Evolutionary conservation across 1,140 invertebrate genomes (phyloP), one percentile per base, ranked within the genome.

Genomic region (Trialeurodes vaporariorum): DNA sequence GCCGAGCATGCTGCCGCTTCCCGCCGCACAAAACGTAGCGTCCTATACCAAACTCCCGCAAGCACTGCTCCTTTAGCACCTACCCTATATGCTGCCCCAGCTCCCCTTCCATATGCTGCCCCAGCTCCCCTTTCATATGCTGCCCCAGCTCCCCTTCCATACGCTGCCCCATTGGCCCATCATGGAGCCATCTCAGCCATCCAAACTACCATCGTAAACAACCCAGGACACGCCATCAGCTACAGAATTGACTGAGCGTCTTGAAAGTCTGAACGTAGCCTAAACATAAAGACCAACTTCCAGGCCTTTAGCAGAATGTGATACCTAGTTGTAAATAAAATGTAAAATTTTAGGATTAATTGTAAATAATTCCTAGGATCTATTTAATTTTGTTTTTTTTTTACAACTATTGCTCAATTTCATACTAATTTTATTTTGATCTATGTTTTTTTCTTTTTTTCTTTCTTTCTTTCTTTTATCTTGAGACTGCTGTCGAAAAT

Each of bases 181-280:
- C 68, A 69, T 26, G 58, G 63, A 67, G 73, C 70, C 69, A 65
- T 63, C n/a, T 63, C 58, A 25, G 67, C 68, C 72, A 69, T 65
- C 40, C 64, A 74, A 23, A 80, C 79, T 75, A 77, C 72, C 60
- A 65, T 63, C 40, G 75, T 77, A 70, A 76, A 78, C 74, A 79
- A 72, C 73, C 76, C 77, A 62, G 76, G 74, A 70, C 76, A 78
- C 71, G 78, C 76, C 66, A 74, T 79, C 71, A 75, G 74, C 67
- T 78, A 79, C 74, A 70, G 22, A 21, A 25, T 68, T 25, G 68
- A 59, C 68, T n/a, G n/a, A n/a, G n/a, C n/a, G n/a, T n/a, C n/a
- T n/a, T n/a, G n/a, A n/a, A n/a, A n/a, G n/a, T n/a, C n/a, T n/a
- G n/a, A n/a, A n/a, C n/a, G n/a, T n/a, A n/a, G n/a, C n/a, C n/a